These are phyloP conservation scores for Alviniconcha strummeri DNA, from an alignment of 2,888 invertebrate genomes.

Conservation along the genomic window DNA sequence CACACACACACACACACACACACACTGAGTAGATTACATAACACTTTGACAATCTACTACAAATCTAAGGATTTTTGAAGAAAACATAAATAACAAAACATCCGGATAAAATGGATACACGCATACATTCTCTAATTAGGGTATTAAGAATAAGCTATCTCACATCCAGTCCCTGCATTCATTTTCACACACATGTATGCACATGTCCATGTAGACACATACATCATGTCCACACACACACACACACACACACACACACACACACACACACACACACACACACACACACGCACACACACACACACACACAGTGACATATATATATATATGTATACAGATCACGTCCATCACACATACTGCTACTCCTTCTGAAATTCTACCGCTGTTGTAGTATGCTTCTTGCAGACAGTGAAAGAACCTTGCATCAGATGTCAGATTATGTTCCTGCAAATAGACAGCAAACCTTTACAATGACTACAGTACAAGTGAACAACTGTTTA, in stretches of 20 bases:
- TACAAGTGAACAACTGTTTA: too few species aligned
- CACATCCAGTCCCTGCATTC: too few species aligned
- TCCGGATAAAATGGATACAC: too few species aligned
- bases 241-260: conserved; percentile 1
- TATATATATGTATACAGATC: not conserved
- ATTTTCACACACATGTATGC: too few species aligned
- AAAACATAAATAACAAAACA: too few species aligned
- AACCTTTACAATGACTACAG: too few species aligned
- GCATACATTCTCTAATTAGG: too few species aligned
- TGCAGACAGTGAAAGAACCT: conserved; percentile 43
- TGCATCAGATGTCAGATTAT: conserved; percentile 40
- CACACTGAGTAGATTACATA: too few species aligned
- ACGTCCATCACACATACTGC: not conserved
- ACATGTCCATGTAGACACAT: not conserved
- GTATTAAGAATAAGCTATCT: too few species aligned
- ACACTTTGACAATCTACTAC: too few species aligned
- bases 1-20: too few species aligned
- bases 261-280: not conserved
- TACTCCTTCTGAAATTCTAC: conserved; percentile 48
- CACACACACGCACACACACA: not conserved
- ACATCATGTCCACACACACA: not conserved
- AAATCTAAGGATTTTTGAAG: too few species aligned
- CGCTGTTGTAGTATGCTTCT: conserved; percentile 52
- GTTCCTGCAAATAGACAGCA: conserved; percentile 30
- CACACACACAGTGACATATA: not conserved